A percentile compares a stretch with the other conserved stretches of the same genome.
These are phyloP conservation scores for Tricholauxania praeusta DNA, from an alignment of 2,888 invertebrate genomes.

Conservation along the genomic window DNA sequence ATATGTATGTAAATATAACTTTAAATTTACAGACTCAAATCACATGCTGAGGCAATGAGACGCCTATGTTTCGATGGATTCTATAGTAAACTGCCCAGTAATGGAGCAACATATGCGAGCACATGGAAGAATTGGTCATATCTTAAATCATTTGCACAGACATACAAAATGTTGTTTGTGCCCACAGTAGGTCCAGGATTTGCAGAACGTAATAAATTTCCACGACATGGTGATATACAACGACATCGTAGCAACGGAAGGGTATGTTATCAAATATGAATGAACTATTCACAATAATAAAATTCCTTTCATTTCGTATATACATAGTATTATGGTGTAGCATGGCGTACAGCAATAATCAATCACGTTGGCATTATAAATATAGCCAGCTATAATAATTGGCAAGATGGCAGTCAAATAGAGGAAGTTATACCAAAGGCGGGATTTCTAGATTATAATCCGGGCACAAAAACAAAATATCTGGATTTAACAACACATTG, in stretches of 20 bases:
- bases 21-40: constrained; percentile 57
- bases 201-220: constrained; percentile 73
- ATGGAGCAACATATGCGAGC: constrained; percentile 75
- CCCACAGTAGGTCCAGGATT: constrained; percentile 81
- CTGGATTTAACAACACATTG: constrained; percentile 74
- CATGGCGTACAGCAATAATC: constrained; percentile 73
- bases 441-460: constrained; percentile 72
- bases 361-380: constrained; percentile 72
- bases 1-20: neutral
- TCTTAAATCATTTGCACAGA: constrained; percentile 71
- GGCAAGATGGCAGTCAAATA: constrained; percentile 82
- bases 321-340: constrained; percentile 73
- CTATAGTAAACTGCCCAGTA: constrained; percentile 76
- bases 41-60: constrained; percentile 70
- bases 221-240: constrained; percentile 64
- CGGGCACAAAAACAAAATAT: constrained; percentile 74
- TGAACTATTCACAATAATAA: constrained; percentile 2
- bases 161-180: constrained; percentile 74
- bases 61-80: constrained; percentile 73
- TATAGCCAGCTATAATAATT: constrained; percentile 80
- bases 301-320: neutral
- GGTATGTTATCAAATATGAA: constrained; percentile 50
- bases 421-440: constrained; percentile 71
- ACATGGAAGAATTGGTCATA: constrained; percentile 74
- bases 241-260: constrained; percentile 66